Evolutionary conservation across 2,888 invertebrate species (phyloP).

Genomic region (Sympetrum striolatum): DNA sequence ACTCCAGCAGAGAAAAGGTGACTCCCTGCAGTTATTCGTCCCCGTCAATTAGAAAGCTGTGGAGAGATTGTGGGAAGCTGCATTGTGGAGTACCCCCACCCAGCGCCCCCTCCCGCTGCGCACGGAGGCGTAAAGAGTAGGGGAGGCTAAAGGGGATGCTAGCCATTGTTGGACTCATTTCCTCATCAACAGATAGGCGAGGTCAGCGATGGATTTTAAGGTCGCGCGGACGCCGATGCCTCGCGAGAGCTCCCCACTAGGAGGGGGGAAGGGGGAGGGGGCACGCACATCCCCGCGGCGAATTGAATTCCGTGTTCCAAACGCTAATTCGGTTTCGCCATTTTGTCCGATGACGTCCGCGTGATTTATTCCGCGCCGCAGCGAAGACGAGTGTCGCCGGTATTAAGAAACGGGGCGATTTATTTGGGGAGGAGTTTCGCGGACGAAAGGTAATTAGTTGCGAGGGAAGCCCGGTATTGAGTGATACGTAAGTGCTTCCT

Average conservation of each 20-base stretch:
- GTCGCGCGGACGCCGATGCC: conserved; percentile 22
- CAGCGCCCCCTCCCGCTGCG: neutral
- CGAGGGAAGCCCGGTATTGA: no score
- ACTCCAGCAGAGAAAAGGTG: neutral
- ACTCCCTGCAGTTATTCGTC: neutral
- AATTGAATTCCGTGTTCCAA: conserved; percentile 30
- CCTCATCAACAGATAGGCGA: conserved; percentile 39
- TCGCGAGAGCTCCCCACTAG: neutral
- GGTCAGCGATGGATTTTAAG: conserved; percentile 28
- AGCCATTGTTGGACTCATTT: conserved; percentile 43
- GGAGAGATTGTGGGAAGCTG: neutral
- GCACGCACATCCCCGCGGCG: neutral
- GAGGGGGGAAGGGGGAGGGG: neutral
- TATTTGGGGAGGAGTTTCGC: no score
- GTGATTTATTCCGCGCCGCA: neutral
- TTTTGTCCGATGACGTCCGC: conserved; percentile 4
- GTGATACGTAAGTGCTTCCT: no score
- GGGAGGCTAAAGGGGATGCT: conserved; percentile 37
- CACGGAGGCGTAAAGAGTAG: neutral
- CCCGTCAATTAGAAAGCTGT: neutral
- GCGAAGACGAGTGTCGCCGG: neutral
- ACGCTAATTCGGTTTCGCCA: conserved; percentile 34
- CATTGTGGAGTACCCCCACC: neutral
- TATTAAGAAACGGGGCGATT: no score
- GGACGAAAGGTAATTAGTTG: no score